A percentile compares a stretch with the other conserved stretches of the same genome.
phyloP scores from a whole-genome alignment of 2,888 invertebrate genomes.

The Xylophagus ater region DNA sequence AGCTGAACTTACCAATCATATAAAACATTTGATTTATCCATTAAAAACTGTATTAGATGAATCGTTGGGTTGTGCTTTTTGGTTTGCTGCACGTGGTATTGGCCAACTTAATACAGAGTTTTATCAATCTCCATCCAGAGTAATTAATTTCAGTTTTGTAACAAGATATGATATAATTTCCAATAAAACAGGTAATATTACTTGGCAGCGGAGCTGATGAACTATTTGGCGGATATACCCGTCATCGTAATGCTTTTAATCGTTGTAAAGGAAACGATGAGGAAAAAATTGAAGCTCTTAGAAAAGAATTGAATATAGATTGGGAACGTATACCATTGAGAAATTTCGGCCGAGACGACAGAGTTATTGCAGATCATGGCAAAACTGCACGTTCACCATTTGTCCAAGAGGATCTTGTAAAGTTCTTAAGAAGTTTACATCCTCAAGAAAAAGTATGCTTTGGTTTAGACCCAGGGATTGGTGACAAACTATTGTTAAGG shows the following conservation, averaged over 20 bases:
- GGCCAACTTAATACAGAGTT: constrained; percentile 32
- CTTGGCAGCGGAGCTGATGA: constrained; percentile 97
- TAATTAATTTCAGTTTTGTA: constrained; percentile 15
- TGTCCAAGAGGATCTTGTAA: constrained; percentile 58
- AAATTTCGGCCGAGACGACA: constrained; percentile 91
- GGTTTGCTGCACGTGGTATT: constrained; percentile 83
- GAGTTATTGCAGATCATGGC: constrained; percentile 83
- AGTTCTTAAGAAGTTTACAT: constrained; percentile 50
- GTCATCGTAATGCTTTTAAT: constrained; percentile 66
- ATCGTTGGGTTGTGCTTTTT: constrained; percentile 88
- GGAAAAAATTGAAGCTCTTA: constrained; percentile 42
- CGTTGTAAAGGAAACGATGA: constrained; percentile 43
- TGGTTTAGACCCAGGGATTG: constrained; percentile 55
- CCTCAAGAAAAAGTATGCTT: constrained; percentile 48
- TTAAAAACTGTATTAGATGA: constrained; percentile 85
- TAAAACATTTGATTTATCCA: constrained; percentile 75
- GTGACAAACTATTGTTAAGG: constrained; percentile 87
- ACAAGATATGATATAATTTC: too few relatives aligned
- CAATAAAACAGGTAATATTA: constrained; percentile 53
- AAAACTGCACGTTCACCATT: constrained; percentile 72
- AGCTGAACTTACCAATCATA: constrained; percentile 43
- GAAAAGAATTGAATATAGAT: constrained; percentile 60
- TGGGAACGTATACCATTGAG: constrained; percentile 75
- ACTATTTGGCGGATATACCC: constrained; percentile 85
- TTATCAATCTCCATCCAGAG: constrained; percentile 23